Percentiles rank a stretch among this genome's conserved stretches.
These are phyloP conservation scores for Sminthurinus aureus DNA, from an alignment of 2,888 invertebrate species.

Conservation along the genomic window DNA sequence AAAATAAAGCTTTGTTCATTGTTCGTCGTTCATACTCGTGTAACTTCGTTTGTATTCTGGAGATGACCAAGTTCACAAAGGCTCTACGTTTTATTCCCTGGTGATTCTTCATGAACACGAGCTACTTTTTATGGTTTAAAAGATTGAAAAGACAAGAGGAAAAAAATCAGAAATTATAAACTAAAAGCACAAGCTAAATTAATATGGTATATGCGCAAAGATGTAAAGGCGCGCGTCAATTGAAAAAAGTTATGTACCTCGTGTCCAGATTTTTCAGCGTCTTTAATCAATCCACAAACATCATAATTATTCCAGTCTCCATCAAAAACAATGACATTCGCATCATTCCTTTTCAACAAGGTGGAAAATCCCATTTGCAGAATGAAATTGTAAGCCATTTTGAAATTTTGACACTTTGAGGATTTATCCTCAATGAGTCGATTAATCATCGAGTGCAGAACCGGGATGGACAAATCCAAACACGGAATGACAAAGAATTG, in stretches of 20 bases:
- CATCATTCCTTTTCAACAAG: background rate
- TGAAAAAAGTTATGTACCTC: background rate
- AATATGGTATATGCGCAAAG: no score
- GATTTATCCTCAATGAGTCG: background rate
- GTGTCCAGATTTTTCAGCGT: background rate
- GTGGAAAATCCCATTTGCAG: background rate
- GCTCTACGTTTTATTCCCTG: no score
- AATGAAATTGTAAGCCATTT: slow-evolving; percentile 16
- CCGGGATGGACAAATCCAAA: background rate
- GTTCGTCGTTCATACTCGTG: no score
- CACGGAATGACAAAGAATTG: background rate
- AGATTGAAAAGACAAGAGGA: no score
- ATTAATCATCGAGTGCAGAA: background rate
- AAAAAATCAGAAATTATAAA: no score
- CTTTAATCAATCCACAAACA: background rate
- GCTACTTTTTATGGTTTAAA: no score
- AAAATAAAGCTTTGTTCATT: no score
- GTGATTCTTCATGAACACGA: no score
- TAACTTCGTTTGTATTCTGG: no score
- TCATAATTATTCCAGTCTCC: background rate
- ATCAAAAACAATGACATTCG: slow-evolving; percentile 6
- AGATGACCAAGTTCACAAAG: no score
- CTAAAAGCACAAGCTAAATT: no score
- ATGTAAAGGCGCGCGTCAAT: no score
- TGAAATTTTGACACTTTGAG: background rate